Evolutionary conservation across 2,113 vertebrate genomes (phyloP), one percentile per base, ranked within the genome.

Genomic region (Cynoglossus semilaevis): DNA sequence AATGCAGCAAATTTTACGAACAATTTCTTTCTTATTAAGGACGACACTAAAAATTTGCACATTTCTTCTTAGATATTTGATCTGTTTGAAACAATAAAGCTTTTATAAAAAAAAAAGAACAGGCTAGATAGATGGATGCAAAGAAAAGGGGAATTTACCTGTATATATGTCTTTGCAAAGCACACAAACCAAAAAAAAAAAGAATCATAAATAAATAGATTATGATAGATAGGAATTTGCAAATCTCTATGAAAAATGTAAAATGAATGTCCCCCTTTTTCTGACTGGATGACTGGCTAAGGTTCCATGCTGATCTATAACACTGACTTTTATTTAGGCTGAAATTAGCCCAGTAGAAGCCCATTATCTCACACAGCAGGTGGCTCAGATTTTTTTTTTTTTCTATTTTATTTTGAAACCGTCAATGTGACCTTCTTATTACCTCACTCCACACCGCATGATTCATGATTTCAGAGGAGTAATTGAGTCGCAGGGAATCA

Each of bases 261-360:
- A 88, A 90, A 90, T 87, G 67, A 64, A 79, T 72, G 70, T 76
- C 35, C 44, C 29, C 45, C 62, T 52, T 65, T 83, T 63, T 78
- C 44, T 49, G 69, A 80, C 74, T 68, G 76, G 83, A 83, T 88
- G 83, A 77, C 63, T 79, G 58, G 38, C 60, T 18, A 18, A 60
- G 65, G 65, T 13, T 41, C 35, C 80, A 76, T 82, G 79, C 86
- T 77, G 68, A 81, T 77, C 74, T 55, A 58, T 60, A 77, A 60
- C 66, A 63, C 38, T 56, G 58, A 43, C n/a, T 68, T 76, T 80
- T 76, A 62, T 64, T 88, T 88, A 90, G 2, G 87, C 78, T 77
- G 85, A 90, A 92, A 91, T 92, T 89, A 91, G 85, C 86, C 86
- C 84, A 88, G 63, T 74, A 65, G 85, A 53, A 71, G 86, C 65